These are phyloP conservation scores for Silurus asotus DNA, from an alignment of 2,113 vertebrate genomes.

Conservation along the genomic window DNA sequence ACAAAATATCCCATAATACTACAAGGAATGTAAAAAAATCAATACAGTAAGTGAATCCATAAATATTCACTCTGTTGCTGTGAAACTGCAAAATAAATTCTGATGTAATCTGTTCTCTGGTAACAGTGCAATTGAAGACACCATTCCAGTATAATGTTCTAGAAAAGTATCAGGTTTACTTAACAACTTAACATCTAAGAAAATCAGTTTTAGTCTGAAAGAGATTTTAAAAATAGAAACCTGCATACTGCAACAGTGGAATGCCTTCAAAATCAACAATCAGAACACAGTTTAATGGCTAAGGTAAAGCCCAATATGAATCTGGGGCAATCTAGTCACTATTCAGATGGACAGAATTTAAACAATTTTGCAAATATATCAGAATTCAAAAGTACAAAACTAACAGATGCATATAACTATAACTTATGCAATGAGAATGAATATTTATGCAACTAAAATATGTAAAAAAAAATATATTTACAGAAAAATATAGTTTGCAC, in stretches of 20 bases:
- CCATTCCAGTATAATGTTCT: no score
- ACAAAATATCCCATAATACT: background rate
- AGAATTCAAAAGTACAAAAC: background rate
- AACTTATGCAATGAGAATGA: background rate
- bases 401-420: background rate
- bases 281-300: background rate
- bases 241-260: background rate
- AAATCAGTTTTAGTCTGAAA: no score
- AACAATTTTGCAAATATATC: background rate
- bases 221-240: background rate
- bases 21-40: background rate
- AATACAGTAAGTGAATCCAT: background rate
- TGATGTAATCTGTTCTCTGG: background rate
- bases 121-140: background rate
- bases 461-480: background rate
- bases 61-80: background rate
- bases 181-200: background rate
- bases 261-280: background rate
- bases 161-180: no score
- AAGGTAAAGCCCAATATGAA: background rate
- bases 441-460: background rate
- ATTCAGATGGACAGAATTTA: background rate
- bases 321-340: background rate
- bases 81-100: background rate
- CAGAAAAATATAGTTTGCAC: background rate